Evolutionary conservation across 1,140 invertebrate species (phyloP), one percentile per base, ranked within the genome.

Genomic region (Oedothorax gibbosus): DNA sequence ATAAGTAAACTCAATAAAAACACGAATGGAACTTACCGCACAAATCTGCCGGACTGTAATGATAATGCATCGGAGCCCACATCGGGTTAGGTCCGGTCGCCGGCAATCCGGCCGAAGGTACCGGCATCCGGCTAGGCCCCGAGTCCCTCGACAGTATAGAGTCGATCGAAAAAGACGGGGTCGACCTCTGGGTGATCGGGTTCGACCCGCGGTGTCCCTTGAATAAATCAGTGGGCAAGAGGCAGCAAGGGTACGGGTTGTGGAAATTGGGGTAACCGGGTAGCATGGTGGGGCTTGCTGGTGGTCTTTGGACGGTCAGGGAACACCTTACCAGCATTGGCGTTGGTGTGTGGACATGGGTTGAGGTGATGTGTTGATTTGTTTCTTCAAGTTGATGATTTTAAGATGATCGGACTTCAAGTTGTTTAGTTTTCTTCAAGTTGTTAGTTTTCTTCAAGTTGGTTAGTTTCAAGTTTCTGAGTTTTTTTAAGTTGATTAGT

Each of bases 1-100:
- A n/a, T n/a, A n/a, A n/a, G n/a, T n/a, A n/a, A n/a, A n/a, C 12
- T 7, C 9, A 14, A 60, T 6, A 60, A 66, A 35, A 0, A 65
- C 12, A 8, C n/a, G 7, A 14, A 60, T 14, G 9, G 9, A 18
- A 82, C 79, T 82, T 35, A 82, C 79, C 79, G 14, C 68, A 73
- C 8, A 82, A 21, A n/a, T 82, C 79, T 4, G 79, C 12, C 10
- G 68, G 56, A 57, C 56, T 18, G 15, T 72, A 82, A 53, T 82
- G 69, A 15, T 73, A 68, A 15, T 82, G 57, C 15, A 78, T 14
- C 51, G 76, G 76, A 2, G 68, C 50, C 76, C 76, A 78, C 18
- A 78, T 10, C n/a, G 51, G 0, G 20, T 60, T 68, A 0, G 76
- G 62, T 65, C 62, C 62, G 8, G 64, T 53, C 4, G 76, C 50